Base-by-base conservation (phyloP, 2,888 invertebrate genomes). In the Baccha elongata region DNA sequence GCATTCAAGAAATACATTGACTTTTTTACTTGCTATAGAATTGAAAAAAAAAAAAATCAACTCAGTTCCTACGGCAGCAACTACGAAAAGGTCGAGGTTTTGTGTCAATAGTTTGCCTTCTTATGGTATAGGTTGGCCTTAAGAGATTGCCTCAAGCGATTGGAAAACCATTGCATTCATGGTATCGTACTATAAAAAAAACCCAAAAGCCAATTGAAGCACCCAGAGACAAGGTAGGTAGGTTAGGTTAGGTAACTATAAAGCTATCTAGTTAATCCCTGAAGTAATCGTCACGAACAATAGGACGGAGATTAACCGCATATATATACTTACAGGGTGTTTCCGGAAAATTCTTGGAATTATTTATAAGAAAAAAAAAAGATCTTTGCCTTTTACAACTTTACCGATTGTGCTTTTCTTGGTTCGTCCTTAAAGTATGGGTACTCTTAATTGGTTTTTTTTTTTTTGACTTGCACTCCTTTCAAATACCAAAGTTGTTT, bases 51-150 rank as follows among this genome's bases (percentile, higher is more conserved):
- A 10, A n/a, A 46, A 1, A n/a, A 4, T 17, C 62, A 69, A 69
- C 53, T 64, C 46, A 60, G 65, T 52, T 58, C 64, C 44, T 15
- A 2, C 3, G 7, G n/a, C 53, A 32, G 19, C 50, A 32, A 29
- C 62, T 40, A 35, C 26, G 65, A 60, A 83, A 83, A 83, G 81
- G 81, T 83, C 81, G 76, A 83, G 76, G 81, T 67, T 72, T 60
- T 83, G 67, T 83, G 81, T 83, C 81, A 83, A 83, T 68, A 76
- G 81, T 72, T 60, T 76, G 71, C 76, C 67, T 76, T 44, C 53
- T 62, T 74, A 53, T 64, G 48, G 74, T 74, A 53, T 64, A 55
- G 74, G 62, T 62, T 40, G 58, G 44, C 21, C 8, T 13, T 44
- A 35, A 32, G 46, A 69, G 37, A 52, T 81, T 76, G 21, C 71